Conservation (phyloP, 2,797 vertebrate species). For the Neosilurus mollespiculum region DNA sequence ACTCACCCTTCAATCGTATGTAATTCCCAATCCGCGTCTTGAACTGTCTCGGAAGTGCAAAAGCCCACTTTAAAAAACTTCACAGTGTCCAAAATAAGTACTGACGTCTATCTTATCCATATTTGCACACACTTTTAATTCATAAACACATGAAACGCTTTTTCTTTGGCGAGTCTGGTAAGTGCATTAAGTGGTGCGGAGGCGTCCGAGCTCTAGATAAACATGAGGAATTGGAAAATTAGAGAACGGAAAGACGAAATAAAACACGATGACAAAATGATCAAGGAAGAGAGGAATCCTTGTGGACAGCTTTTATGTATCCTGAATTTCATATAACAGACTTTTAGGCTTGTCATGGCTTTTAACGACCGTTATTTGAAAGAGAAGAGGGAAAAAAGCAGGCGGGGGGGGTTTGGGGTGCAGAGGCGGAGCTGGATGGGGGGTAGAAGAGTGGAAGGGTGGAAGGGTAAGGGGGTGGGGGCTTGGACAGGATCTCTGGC, state of each 20-base stretch:
- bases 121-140: conserved; percentile 7
- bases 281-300: conserved; percentile 65
- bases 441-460: no score
- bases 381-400: conserved; percentile 32
- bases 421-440: no score
- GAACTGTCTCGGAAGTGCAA: background rate
- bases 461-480: background rate
- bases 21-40: background rate
- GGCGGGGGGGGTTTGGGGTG: no score
- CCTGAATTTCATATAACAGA: conserved; percentile 54
- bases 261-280: conserved; percentile 69
- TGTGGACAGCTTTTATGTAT: conserved; percentile 60
- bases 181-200: conserved; percentile 40
- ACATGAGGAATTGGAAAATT: conserved; percentile 65
- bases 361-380: conserved; percentile 62
- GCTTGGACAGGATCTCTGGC: conserved; percentile 59
- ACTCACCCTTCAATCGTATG: background rate
- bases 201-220: conserved; percentile 60
- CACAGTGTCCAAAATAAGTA: conserved; percentile 2
- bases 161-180: background rate
- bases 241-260: conserved; percentile 41
- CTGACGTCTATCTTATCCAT: background rate
- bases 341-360: conserved; percentile 56
- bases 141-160: background rate
- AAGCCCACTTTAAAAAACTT: background rate